Conservation (phyloP, 2,113 vertebrate species). For the Ivindomyrus marchei region DNA sequence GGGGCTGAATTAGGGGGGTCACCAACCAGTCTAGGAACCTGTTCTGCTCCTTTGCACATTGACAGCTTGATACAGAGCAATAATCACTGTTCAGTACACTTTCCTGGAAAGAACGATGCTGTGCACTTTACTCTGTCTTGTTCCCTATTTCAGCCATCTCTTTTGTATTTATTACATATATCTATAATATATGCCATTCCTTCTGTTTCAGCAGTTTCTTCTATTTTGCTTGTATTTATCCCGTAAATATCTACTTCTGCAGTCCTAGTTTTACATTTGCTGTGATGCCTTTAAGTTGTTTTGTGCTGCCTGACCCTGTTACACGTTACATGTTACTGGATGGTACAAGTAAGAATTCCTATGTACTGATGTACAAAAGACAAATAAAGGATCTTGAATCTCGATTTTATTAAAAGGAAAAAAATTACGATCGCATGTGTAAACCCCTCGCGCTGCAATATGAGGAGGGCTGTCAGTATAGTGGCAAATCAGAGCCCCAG, state of each 20-base stretch:
- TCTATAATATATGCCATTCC: neutral
- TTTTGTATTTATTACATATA: neutral
- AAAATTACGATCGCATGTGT: constrained; percentile 17
- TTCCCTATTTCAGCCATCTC: neutral
- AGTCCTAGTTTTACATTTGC: neutral
- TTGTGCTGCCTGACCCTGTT: neutral
- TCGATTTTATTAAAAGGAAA: constrained; percentile 11
- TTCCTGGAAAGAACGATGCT: neutral
- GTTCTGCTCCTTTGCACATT: neutral
- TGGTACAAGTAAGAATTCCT: neutral
- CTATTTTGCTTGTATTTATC: neutral
- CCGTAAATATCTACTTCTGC: neutral
- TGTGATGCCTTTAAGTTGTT: neutral
- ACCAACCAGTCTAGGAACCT: neutral
- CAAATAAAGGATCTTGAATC: neutral
- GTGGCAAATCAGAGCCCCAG: constrained; percentile 5
- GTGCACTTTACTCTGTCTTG: neutral
- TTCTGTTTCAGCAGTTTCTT: neutral
- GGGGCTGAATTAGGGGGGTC: constrained; percentile 6
- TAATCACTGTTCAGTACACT: neutral
- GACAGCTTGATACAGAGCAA: neutral
- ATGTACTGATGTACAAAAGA: neutral
- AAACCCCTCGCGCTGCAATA: neutral
- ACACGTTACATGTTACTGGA: neutral
- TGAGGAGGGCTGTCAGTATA: constrained; percentile 2